phyloP scores from a whole-genome alignment of 2,113 vertebrate species.

The Bambusicola thoracicus region DNA sequence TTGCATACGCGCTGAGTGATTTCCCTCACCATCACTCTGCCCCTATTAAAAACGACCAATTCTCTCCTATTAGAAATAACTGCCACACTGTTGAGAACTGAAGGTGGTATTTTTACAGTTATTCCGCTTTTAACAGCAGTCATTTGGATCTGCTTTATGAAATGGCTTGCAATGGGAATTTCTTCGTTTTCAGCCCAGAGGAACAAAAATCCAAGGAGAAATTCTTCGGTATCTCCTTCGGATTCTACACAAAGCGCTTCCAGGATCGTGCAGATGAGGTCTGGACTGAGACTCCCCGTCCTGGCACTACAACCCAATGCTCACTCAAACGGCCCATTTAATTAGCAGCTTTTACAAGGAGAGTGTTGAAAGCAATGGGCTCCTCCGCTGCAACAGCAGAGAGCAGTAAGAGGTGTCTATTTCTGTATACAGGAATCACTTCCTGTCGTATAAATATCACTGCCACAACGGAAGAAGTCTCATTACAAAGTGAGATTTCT shows the following conservation, averaged over 20 bases:
- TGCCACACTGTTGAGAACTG: neutral
- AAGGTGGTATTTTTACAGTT: neutral
- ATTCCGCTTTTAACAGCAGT: neutral
- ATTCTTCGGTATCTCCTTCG: neutral
- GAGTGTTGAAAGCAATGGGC: neutral
- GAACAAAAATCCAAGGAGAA: neutral
- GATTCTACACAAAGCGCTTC: neutral
- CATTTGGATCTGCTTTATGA: neutral
- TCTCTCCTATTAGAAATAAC: neutral
- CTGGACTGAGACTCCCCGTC: neutral
- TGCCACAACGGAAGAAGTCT: neutral
- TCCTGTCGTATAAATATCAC: neutral
- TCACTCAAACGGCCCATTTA: neutral
- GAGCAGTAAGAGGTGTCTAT: neutral
- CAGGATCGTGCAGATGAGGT: neutral
- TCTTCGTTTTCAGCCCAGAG: neutral
- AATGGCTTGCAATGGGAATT: neutral
- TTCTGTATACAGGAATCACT: neutral
- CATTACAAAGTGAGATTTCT: neutral
- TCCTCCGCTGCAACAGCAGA: neutral
- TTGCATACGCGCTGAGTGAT: accelerated
- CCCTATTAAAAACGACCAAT: neutral
- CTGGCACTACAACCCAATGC: neutral
- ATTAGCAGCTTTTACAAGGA: neutral
- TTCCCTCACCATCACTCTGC: neutral